Evolutionary conservation across 1,140 invertebrate genomes (phyloP).

Genomic region (Drosophila ananassae): DNA sequence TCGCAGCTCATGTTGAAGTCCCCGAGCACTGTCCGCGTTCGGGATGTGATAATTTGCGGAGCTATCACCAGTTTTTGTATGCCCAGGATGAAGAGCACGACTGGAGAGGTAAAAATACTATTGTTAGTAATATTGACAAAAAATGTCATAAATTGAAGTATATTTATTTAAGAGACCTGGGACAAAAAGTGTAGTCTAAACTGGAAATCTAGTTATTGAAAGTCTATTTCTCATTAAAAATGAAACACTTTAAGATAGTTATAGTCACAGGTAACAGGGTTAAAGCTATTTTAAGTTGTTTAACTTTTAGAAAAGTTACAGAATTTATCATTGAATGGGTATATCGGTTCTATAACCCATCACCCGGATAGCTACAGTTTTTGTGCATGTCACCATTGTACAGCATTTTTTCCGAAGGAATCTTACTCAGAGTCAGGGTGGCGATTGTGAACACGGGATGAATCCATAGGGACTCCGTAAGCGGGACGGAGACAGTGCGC

Average conservation of each 20-base stretch:
- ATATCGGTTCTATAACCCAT: too few species aligned
- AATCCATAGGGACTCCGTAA: conserved; percentile 95
- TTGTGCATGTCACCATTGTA: neutral
- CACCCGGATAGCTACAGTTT: neutral
- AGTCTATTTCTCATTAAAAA: too few species aligned
- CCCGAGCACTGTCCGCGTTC: conserved; percentile 93
- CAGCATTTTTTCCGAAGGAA: neutral
- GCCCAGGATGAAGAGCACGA: conserved; percentile 94
- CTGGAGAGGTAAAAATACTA: conserved; percentile 85
- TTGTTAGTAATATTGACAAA: too few species aligned
- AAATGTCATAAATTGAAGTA: too few species aligned
- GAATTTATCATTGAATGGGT: too few species aligned
- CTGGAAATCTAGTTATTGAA: too few species aligned
- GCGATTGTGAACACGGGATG: conserved; percentile 98
- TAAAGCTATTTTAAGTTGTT: too few species aligned
- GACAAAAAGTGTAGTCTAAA: too few species aligned
- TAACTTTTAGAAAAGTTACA: too few species aligned
- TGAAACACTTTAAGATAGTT: too few species aligned
- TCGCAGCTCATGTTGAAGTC: conserved; percentile 99
- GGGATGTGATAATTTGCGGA: conserved; percentile 96
- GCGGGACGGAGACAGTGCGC: conserved; percentile 92
- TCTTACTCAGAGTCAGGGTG: conserved; percentile 91
- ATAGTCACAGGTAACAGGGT: too few species aligned
- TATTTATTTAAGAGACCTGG: too few species aligned
- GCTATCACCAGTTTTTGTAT: conserved; percentile 98